phyloP scores from a whole-genome alignment of 2,888 invertebrate species.

The Parthenolecanium corni region DNA sequence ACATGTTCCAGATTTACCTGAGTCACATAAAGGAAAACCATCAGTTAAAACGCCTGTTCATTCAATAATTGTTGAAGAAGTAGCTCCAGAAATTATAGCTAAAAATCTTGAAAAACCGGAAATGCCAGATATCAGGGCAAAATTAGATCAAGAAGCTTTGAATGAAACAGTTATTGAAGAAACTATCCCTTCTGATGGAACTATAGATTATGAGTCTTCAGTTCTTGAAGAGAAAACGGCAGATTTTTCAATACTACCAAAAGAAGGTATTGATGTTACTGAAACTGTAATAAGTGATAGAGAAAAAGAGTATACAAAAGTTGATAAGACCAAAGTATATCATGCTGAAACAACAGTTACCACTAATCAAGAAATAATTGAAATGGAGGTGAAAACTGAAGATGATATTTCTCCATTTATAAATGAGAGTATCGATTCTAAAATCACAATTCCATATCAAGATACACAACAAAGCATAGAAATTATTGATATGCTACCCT shows the following conservation, averaged over 20 bases:
- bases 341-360: slow-evolving; percentile 41
- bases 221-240: slow-evolving; percentile 41
- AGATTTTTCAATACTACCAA: slow-evolving; percentile 39
- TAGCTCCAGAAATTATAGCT: slow-evolving; percentile 40
- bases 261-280: slow-evolving; percentile 42
- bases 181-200: slow-evolving; percentile 46
- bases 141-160: slow-evolving; percentile 39
- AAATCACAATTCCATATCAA: neutral
- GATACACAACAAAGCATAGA: slow-evolving; percentile 34
- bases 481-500: slow-evolving; percentile 35
- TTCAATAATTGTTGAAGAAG: slow-evolving; percentile 44
- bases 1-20: slow-evolving; percentile 43
- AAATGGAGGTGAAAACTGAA: slow-evolving; percentile 42
- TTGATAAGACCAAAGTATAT: neutral
- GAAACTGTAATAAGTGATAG: slow-evolving; percentile 44
- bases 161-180: slow-evolving; percentile 46
- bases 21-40: slow-evolving; percentile 44
- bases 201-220: slow-evolving; percentile 39
- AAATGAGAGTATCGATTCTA: slow-evolving; percentile 35
- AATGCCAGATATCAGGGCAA: slow-evolving; percentile 41
- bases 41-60: slow-evolving; percentile 44
- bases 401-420: slow-evolving; percentile 39
- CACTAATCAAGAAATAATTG: slow-evolving; percentile 42
- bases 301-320: slow-evolving; percentile 39
- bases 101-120: slow-evolving; percentile 40